These are phyloP conservation scores for Dipodomys ordii DNA, from an alignment of 2,113 vertebrate genomes.

Conservation along the genomic window DNA sequence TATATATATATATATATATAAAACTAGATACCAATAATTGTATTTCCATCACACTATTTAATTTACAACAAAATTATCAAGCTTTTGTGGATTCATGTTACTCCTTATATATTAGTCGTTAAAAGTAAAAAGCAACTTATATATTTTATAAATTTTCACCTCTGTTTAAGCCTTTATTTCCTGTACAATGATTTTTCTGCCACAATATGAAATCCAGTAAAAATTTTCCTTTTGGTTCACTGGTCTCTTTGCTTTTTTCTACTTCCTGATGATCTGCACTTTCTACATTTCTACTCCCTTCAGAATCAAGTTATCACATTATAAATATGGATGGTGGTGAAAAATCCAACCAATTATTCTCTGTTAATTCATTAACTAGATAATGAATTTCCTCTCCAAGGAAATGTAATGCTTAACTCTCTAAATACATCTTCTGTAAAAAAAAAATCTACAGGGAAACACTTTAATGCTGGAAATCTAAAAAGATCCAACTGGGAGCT, in stretches of 20 bases:
- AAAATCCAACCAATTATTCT: slow-evolving; percentile 56
- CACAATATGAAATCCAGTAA: not conserved
- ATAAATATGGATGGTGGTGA: slow-evolving; percentile 6
- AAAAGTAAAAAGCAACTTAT: too few relatives aligned
- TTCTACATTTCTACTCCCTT: slow-evolving; percentile 25
- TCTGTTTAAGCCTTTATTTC: not conserved
- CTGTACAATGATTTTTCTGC: not conserved
- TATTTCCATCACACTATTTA: not conserved
- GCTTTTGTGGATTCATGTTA: not conserved
- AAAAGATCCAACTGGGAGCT: slow-evolving; percentile 67
- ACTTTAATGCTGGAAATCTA: slow-evolving; percentile 45
- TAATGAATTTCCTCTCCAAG: slow-evolving; percentile 65
- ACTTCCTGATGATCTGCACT: slow-evolving; percentile 12
- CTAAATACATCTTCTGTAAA: slow-evolving; percentile 55
- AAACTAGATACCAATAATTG: not conserved
- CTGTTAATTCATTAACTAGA: slow-evolving; percentile 68
- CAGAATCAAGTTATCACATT: not conserved
- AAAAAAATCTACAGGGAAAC: slow-evolving; percentile 63
- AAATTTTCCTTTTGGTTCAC: not conserved
- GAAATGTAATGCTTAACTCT: slow-evolving; percentile 57
- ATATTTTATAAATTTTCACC: too few relatives aligned
- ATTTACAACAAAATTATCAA: not conserved
- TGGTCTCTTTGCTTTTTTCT: not conserved
- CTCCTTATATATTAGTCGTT: not conserved
- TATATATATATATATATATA: not conserved